Conservation (phyloP, 2,113 vertebrate species). For the Cinclus cinclus region DNA sequence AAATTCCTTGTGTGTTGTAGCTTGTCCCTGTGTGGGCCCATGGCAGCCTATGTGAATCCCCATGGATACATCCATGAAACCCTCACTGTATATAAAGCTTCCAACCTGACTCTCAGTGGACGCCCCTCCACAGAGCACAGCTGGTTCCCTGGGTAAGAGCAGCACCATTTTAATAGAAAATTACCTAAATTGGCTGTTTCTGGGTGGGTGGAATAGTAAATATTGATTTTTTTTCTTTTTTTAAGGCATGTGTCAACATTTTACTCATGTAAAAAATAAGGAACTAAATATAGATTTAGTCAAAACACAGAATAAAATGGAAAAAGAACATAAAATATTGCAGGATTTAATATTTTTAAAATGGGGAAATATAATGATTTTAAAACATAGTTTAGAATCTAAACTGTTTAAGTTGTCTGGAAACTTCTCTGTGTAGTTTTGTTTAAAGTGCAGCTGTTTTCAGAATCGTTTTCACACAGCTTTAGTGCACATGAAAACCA, state of each 20-base stretch:
- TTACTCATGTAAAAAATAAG: rapidly evolving
- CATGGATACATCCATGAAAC: constrained; percentile 96
- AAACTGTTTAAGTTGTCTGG: background rate
- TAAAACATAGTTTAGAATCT: background rate
- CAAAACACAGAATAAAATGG: background rate
- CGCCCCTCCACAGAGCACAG: constrained; percentile 94
- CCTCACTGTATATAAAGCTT: constrained; percentile 93
- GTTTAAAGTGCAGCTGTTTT: background rate
- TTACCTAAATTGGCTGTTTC: background rate
- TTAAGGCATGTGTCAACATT: rapidly evolving
- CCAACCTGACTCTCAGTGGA: constrained; percentile 88
- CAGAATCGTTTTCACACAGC: background rate
- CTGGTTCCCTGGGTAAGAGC: constrained; percentile 97
- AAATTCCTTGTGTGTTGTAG: constrained; percentile 58
- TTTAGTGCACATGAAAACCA: background rate
- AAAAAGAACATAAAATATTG: background rate
- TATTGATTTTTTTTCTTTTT: rapidly evolving
- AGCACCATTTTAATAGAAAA: background rate
- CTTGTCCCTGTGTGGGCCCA: constrained; percentile 92
- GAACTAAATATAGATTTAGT: background rate
- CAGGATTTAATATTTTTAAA: background rate
- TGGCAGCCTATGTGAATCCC: constrained; percentile 98
- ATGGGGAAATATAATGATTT: background rate
- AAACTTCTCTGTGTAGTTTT: background rate
- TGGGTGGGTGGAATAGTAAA: background rate